Conservation (phyloP, 2,113 vertebrate species). For the Rhinoderma darwinii region DNA sequence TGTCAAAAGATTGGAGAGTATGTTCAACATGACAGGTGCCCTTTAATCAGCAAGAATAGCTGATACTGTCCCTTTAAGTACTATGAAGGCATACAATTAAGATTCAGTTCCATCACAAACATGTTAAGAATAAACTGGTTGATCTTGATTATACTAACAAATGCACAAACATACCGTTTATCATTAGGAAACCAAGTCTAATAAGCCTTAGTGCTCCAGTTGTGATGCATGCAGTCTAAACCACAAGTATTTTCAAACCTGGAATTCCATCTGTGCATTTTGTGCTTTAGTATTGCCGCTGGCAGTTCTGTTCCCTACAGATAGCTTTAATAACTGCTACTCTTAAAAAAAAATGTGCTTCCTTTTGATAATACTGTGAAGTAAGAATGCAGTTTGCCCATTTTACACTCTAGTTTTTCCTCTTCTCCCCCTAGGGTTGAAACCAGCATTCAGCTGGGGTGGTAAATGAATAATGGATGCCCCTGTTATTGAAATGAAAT, state of each 20-base stretch:
- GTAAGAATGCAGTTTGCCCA: constrained; percentile 38
- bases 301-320: constrained; percentile 47
- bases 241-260: constrained; percentile 42
- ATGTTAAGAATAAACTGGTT: not conserved
- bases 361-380: constrained; percentile 44
- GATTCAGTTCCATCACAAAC: not conserved
- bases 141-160: constrained; percentile 40
- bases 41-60: not conserved
- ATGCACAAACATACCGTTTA: constrained; percentile 45
- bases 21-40: too few species aligned
- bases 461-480: constrained; percentile 52
- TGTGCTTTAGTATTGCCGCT: constrained; percentile 39
- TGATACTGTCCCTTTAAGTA: not conserved
- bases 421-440: constrained; percentile 28
- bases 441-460: constrained; percentile 28
- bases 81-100: not conserved
- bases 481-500: constrained; percentile 51
- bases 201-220: constrained; percentile 34
- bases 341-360: constrained; percentile 48
- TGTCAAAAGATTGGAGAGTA: too few species aligned
- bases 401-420: constrained; percentile 39
- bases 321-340: constrained; percentile 48
- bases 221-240: constrained; percentile 15
- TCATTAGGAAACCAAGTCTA: constrained; percentile 35
- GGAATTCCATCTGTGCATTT: constrained; percentile 49